Conservation (phyloP, 2,113 vertebrate genomes). For the Noturus placidus region DNA sequence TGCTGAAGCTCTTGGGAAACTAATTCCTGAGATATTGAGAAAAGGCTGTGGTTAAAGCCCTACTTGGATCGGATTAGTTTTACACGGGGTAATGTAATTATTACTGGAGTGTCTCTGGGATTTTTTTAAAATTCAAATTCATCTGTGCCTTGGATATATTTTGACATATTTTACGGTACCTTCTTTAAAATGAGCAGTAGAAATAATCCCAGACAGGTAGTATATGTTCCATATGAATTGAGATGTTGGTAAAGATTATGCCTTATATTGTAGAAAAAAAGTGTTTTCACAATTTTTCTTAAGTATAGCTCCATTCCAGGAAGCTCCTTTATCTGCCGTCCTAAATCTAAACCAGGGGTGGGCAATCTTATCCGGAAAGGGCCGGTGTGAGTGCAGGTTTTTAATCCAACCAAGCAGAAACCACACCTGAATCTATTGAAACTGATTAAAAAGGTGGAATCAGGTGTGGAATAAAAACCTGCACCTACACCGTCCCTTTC, state of each 20-base stretch:
- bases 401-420: too few relatives aligned
- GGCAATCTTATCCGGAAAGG: too few relatives aligned
- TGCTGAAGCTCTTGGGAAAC: not conserved
- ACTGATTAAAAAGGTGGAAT: too few relatives aligned
- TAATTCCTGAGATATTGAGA: not conserved
- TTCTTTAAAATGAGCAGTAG: not conserved
- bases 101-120: not conserved
- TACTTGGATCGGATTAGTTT: not conserved
- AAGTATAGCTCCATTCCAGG: too few relatives aligned
- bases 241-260: not conserved
- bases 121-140: not conserved
- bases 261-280: not conserved
- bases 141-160: too few relatives aligned
- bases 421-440: too few relatives aligned
- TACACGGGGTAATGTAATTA: not conserved
- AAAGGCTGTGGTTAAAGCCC: not conserved
- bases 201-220: not conserved
- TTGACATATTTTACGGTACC: too few relatives aligned
- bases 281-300: not conserved
- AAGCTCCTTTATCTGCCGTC: too few relatives aligned
- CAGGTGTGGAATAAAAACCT: too few relatives aligned
- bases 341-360: too few relatives aligned
- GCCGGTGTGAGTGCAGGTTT: too few relatives aligned
- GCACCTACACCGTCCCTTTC: too few relatives aligned
- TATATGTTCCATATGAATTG: not conserved